phyloP scores from a whole-genome alignment of 1,140 invertebrate genomes.

The Polypedilum pembai region DNA sequence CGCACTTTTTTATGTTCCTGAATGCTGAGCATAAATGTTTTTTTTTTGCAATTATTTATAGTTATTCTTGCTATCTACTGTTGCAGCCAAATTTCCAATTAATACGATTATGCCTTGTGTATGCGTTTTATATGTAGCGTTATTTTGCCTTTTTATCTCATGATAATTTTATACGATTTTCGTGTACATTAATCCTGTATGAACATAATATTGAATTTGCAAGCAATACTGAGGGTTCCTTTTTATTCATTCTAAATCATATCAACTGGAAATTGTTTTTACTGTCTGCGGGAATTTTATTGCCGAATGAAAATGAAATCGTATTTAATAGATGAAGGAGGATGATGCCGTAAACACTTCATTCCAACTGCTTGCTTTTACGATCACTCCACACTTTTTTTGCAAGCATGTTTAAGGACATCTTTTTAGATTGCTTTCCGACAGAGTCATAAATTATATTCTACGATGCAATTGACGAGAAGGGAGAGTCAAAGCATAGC shows the following conservation, averaged over 20 bases:
- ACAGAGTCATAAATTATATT: constrained; percentile 26
- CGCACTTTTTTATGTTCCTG: too few relatives aligned
- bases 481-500: neutral
- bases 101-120: neutral
- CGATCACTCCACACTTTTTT: neutral
- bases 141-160: constrained; percentile 9
- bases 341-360: neutral
- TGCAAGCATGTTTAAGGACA: neutral
- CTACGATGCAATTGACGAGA: neutral
- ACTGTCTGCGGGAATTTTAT: constrained; percentile 27
- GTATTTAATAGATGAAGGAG: constrained; percentile 23
- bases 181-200: neutral
- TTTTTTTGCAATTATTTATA: neutral
- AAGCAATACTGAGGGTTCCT: neutral
- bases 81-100: constrained; percentile 5
- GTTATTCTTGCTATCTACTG: neutral
- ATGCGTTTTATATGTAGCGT: neutral
- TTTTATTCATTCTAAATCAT: constrained; percentile 26
- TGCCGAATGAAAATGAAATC: constrained; percentile 21
- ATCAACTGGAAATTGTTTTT: constrained; percentile 28
- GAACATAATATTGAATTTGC: neutral
- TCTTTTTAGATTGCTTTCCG: constrained; percentile 11
- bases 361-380: neutral
- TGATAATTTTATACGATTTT: constrained; percentile 11
- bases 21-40: neutral